phyloP scores from a whole-genome alignment of 1,140 invertebrate genomes.

The Drosophila leontia region DNA sequence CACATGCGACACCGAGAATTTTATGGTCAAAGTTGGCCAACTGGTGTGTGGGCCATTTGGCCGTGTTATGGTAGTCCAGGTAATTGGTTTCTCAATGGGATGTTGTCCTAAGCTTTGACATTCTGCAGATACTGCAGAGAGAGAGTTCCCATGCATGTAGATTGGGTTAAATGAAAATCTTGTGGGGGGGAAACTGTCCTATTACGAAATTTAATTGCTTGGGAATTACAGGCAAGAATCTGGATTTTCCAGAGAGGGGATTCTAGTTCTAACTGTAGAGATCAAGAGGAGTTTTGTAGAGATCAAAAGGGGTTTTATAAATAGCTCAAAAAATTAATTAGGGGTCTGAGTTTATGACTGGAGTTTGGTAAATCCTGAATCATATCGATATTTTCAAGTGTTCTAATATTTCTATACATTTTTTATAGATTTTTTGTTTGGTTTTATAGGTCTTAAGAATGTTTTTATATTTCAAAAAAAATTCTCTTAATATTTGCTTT shows the following conservation, averaged over 20 bases:
- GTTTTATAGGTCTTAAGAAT: too few relatives aligned
- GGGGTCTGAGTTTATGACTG: not conserved
- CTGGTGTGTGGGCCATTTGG: slow-evolving; percentile 21
- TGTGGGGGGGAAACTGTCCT: not conserved
- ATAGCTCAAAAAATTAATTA: not conserved
- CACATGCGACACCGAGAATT: slow-evolving; percentile 65
- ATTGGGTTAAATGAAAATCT: slow-evolving; percentile 12
- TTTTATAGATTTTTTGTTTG: too few relatives aligned
- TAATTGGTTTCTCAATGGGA: slow-evolving; percentile 43
- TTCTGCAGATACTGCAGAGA: slow-evolving; percentile 8
- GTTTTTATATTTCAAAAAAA: too few relatives aligned
- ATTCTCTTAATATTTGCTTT: too few relatives aligned
- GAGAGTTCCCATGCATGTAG: slow-evolving; percentile 31
- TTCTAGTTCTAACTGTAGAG: not conserved
- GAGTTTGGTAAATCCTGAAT: too few relatives aligned
- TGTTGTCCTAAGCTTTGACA: slow-evolving; percentile 35
- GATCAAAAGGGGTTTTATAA: not conserved
- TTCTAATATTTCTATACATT: too few relatives aligned
- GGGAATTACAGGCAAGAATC: not conserved
- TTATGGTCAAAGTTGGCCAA: slow-evolving; percentile 51
- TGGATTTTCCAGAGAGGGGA: slow-evolving; percentile 1
- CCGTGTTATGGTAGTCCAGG: slow-evolving; percentile 35
- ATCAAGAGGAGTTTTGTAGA: not conserved
- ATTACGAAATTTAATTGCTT: slow-evolving; percentile 26
- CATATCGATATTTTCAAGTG: not conserved